Evolutionary conservation across 1,140 invertebrate genomes (phyloP), one percentile per base, ranked within the genome.

Genomic region (Nomia melanderi): DNA sequence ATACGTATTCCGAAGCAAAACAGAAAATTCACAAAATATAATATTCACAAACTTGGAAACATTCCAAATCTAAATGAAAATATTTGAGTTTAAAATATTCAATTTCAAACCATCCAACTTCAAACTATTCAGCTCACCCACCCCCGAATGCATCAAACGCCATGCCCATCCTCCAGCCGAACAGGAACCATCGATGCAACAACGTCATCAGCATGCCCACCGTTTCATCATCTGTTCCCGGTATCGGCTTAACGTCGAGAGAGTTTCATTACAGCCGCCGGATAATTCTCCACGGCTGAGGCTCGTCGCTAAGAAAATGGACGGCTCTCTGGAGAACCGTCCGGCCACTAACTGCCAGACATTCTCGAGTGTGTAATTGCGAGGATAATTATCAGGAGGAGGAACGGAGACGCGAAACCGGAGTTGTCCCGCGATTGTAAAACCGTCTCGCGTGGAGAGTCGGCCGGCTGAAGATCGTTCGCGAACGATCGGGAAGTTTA

Each of bases 401-500:
- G 11, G 25, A n/a, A 4, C 2, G 59, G 20, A 60, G 27, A 17
- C 11, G 17, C 25, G 25, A 57, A 17, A 59, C 17, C 14, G 33
- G 11, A 33, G 54, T 41, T 66, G 39, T 47, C 23, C 36, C 39
- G 63, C 73, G 39, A 67, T 75, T 59, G 50, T 50, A 44, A 76
- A 69, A 76, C 64, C 23, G 39, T n/a, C n/a, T n/a, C n/a, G n/a
- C n/a, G n/a, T n/a, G 73, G 47, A 65, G 27, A 20, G 3, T 7
- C 5, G 5, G 0, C 5, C 5, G 41, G 17, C 7, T n/a, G 47
- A n/a, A 23, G 14, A 1, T 17, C 25, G n/a, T n/a, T n/a, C n/a
- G 25, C n/a, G 33, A 74, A 74, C 71, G 62, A 74, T n/a, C 41
- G 33, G 67, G 27, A 60, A 74, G 72, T 75, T 66, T 57, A 64